These are phyloP conservation scores for Vanessa atalanta DNA, from an alignment of 1,140 invertebrate species.

Conservation along the genomic window DNA sequence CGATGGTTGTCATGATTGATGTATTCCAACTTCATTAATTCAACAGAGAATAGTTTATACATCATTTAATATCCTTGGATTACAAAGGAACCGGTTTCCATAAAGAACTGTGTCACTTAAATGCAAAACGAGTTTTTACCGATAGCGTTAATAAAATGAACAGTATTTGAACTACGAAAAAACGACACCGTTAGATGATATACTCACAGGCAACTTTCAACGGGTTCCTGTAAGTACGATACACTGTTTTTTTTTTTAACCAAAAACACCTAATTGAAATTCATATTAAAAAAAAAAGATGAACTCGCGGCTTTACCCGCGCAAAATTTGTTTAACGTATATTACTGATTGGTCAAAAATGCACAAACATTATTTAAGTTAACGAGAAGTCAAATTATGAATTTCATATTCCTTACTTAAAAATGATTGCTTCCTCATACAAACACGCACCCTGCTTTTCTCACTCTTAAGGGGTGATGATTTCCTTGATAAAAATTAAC, in stretches of 20 bases:
- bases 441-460: no score
- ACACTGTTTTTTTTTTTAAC: not conserved
- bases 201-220: not conserved
- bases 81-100: slow-evolving; percentile 4
- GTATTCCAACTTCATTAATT: slow-evolving; percentile 15
- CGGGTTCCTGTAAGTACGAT: not conserved
- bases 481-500: no score
- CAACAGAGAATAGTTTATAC: not conserved
- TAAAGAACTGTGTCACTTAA: slow-evolving; percentile 6
- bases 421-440: no score
- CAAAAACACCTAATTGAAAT: not conserved
- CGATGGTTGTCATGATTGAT: slow-evolving; percentile 49
- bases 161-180: not conserved
- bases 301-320: no score
- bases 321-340: no score
- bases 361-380: no score
- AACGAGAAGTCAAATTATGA: no score
- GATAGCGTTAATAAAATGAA: slow-evolving; percentile 1
- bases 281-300: no score
- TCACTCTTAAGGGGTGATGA: no score
- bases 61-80: not conserved
- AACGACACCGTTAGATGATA: not conserved
- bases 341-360: no score
- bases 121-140: not conserved
- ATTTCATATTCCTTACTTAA: no score